Evolutionary conservation across 2,797 vertebrate species (phyloP).

Genomic region (Sebastes itinus): DNA sequence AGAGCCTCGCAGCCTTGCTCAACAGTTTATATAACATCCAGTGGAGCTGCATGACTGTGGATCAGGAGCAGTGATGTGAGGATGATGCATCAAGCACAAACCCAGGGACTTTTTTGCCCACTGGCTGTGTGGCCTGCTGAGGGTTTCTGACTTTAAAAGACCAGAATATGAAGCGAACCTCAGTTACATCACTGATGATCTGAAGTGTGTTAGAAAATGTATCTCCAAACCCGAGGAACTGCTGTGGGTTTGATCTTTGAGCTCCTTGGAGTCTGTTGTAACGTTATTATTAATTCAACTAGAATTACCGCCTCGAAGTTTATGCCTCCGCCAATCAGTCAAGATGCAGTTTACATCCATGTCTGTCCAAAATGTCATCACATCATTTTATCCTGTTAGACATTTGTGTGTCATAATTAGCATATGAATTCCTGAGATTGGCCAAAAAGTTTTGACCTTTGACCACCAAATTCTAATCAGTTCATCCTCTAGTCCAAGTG

Average conservation of each 20-base stretch:
- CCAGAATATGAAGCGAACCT: conserved; percentile 22
- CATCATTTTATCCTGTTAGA: not conserved
- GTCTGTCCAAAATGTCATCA: not conserved
- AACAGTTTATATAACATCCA: conserved; percentile 52
- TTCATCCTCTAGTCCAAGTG: not conserved
- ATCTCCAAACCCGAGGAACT: not conserved
- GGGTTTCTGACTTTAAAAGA: conserved; percentile 25
- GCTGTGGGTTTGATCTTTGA: not conserved
- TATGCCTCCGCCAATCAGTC: not conserved
- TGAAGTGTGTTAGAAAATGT: not conserved
- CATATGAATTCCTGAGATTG: not conserved
- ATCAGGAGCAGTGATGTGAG: conserved; percentile 54
- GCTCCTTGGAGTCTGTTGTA: not conserved
- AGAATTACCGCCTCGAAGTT: rapidly evolving
- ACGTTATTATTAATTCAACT: not conserved
- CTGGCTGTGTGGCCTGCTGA: conserved; percentile 28
- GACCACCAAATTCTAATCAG: too few species aligned
- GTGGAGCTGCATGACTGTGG: conserved; percentile 11
- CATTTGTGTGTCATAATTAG: not conserved
- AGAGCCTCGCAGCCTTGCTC: conserved; percentile 8
- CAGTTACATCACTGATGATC: conserved; percentile 13
- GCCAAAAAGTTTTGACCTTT: not conserved
- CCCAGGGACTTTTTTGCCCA: not conserved
- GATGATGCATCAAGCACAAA: conserved; percentile 37
- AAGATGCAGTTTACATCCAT: not conserved